Conservation (phyloP, 2,797 vertebrate genomes). For the Aldrovandia affinis region DNA sequence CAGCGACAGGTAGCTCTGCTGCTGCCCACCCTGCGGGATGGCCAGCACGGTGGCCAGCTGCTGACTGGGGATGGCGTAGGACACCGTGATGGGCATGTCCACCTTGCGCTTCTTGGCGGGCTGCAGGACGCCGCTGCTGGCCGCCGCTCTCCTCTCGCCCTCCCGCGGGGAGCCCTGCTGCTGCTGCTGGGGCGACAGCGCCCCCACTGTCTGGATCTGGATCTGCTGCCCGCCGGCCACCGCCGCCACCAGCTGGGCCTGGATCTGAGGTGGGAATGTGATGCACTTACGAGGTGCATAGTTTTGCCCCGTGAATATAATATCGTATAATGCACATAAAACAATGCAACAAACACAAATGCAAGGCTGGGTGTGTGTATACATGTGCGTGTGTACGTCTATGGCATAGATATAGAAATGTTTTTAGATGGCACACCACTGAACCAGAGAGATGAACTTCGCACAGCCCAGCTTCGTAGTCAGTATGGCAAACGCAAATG, state of each 20-base stretch:
- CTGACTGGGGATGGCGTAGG: conserved; percentile 93
- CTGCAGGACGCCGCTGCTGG: conserved; percentile 87
- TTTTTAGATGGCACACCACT: too few relatives aligned
- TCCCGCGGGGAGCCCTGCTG: conserved; percentile 87
- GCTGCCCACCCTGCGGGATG: conserved; percentile 94
- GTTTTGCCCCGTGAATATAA: background rate
- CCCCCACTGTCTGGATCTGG: conserved; percentile 91
- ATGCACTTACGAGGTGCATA: background rate
- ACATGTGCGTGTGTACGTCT: background rate
- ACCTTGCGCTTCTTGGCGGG: conserved; percentile 96
- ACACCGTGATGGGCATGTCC: conserved; percentile 96
- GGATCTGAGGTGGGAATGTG: conserved; percentile 70
- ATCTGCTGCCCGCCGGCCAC: conserved; percentile 90
- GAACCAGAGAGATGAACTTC: too few relatives aligned
- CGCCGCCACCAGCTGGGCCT: conserved; percentile 91
- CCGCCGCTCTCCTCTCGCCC: conserved; percentile 81
- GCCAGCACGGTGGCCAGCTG: conserved; percentile 93
- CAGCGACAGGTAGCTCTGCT: conserved; percentile 94
- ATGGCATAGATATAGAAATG: too few relatives aligned
- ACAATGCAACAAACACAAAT: too few relatives aligned
- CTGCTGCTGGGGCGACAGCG: conserved; percentile 86
- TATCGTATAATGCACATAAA: background rate
- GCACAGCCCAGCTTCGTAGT: too few relatives aligned
- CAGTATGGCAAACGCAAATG: too few relatives aligned
- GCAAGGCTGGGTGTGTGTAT: too few relatives aligned